phyloP scores from a whole-genome alignment of 2,888 invertebrate species.

The Nomada flava region DNA sequence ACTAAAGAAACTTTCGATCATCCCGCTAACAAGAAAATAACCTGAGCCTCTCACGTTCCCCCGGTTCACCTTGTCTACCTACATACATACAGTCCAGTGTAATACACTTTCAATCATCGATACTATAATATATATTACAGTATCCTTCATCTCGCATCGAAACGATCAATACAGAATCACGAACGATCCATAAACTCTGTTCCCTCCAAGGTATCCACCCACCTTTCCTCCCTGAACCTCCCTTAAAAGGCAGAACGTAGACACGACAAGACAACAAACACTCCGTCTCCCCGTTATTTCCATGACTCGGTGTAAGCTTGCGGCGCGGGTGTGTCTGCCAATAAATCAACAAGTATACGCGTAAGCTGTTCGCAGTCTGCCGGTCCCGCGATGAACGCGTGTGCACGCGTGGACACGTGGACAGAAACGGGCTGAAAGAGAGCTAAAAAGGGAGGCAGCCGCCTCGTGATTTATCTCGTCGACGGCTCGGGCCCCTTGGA shows the following conservation, averaged over 20 bases:
- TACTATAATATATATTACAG: no score
- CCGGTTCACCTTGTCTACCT: no score
- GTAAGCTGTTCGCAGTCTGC: constrained; percentile 61
- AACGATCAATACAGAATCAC: no score
- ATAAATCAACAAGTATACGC: constrained; percentile 75
- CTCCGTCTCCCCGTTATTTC: constrained; percentile 41
- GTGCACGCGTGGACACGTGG: constrained; percentile 60
- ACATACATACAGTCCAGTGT: no score
- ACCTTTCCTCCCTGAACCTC: background rate
- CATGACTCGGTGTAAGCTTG: constrained; percentile 35
- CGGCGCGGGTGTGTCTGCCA: constrained; percentile 64
- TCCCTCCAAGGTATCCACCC: background rate
- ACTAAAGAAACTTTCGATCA: no score
- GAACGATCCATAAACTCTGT: background rate
- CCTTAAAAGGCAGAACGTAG: background rate
- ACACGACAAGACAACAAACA: background rate
- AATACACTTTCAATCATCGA: no score
- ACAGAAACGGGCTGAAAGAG: constrained; percentile 60
- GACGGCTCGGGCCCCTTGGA: constrained; percentile 50
- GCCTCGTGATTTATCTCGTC: constrained; percentile 64
- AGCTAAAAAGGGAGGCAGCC: constrained; percentile 47
- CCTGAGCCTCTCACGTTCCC: no score
- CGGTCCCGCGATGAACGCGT: constrained; percentile 54
- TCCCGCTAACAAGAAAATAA: no score
- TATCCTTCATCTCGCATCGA: no score